These are phyloP conservation scores for Nerophis ophidion DNA, from an alignment of 2,113 vertebrate species.

Conservation along the genomic window DNA sequence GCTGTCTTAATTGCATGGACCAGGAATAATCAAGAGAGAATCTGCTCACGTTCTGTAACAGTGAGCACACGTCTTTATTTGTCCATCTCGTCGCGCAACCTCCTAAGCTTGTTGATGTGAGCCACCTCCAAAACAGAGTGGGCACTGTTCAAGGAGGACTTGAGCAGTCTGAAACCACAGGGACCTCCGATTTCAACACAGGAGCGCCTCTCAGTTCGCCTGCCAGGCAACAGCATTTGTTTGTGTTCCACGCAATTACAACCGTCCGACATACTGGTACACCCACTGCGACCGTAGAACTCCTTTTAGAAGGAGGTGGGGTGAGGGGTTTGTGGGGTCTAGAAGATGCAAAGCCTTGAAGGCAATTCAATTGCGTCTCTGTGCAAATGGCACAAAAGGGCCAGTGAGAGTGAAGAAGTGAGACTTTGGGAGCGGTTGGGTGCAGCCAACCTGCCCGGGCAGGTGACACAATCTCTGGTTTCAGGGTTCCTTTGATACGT, in stretches of 20 bases:
- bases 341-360: conserved; percentile 41
- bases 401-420: conserved; percentile 51
- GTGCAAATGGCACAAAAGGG: conserved; percentile 60
- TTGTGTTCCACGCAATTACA: conserved; percentile 60
- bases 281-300: conserved; percentile 39
- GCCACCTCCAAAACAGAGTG: conserved; percentile 49
- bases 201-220: conserved; percentile 52
- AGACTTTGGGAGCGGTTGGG: conserved; percentile 6
- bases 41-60: conserved; percentile 32
- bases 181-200: conserved; percentile 42
- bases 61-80: conserved; percentile 58
- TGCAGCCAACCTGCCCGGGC: conserved; percentile 39
- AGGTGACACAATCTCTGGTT: conserved; percentile 59
- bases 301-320: conserved; percentile 48
- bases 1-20: conserved; percentile 14
- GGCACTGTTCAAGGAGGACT: conserved; percentile 48
- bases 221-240: conserved; percentile 66
- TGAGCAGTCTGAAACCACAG: conserved; percentile 37
- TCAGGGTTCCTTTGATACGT: conserved; percentile 53
- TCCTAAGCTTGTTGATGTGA: conserved; percentile 45
- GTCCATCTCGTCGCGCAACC: conserved; percentile 35
- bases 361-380: conserved; percentile 64
- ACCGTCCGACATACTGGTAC: conserved; percentile 33
- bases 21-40: conserved; percentile 30
- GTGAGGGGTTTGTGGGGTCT: conserved; percentile 14